Conservation (phyloP, 2,888 invertebrate species). For the Archaeoteleia sp. region DNA sequence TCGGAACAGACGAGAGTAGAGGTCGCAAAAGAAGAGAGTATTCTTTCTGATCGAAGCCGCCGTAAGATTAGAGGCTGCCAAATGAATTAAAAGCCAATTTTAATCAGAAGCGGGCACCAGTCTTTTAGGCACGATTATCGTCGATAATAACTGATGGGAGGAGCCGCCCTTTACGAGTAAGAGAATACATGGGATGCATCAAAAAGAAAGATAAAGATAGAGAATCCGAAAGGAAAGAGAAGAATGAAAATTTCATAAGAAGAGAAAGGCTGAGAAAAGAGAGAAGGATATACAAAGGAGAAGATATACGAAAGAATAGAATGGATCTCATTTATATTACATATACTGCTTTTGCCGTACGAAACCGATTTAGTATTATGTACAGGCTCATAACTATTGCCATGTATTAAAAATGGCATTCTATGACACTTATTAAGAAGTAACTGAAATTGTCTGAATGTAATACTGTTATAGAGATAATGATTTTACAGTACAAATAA, state of each 20-base stretch:
- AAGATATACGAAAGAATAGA: too few species aligned
- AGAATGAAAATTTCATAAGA: slow-evolving; percentile 33
- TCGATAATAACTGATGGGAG: slow-evolving; percentile 73
- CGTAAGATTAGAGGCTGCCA: slow-evolving; percentile 74
- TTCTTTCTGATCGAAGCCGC: slow-evolving; percentile 69
- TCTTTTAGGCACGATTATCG: slow-evolving; percentile 74
- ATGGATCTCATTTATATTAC: too few species aligned
- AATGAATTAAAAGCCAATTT: slow-evolving; percentile 76
- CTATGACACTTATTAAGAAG: too few species aligned
- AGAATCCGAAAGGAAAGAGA: slow-evolving; percentile 21
- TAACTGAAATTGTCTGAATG: too few species aligned
- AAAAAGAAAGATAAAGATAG: slow-evolving; percentile 35
- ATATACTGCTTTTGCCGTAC: too few species aligned
- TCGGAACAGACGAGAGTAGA: slow-evolving; percentile 48
- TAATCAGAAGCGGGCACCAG: slow-evolving; percentile 74
- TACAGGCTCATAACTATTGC: too few species aligned
- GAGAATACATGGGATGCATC: slow-evolving; percentile 30
- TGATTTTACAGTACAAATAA: too few species aligned
- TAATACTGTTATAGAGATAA: too few species aligned
- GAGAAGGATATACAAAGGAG: too few species aligned
- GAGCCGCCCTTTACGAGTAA: slow-evolving; percentile 56
- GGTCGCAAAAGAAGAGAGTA: slow-evolving; percentile 39
- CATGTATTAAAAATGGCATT: too few species aligned
- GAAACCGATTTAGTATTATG: too few species aligned
- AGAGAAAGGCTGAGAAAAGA: slow-evolving; percentile 24